These are phyloP conservation scores for Nicator chloris DNA, from an alignment of 2,113 vertebrate genomes.

Conservation along the genomic window DNA sequence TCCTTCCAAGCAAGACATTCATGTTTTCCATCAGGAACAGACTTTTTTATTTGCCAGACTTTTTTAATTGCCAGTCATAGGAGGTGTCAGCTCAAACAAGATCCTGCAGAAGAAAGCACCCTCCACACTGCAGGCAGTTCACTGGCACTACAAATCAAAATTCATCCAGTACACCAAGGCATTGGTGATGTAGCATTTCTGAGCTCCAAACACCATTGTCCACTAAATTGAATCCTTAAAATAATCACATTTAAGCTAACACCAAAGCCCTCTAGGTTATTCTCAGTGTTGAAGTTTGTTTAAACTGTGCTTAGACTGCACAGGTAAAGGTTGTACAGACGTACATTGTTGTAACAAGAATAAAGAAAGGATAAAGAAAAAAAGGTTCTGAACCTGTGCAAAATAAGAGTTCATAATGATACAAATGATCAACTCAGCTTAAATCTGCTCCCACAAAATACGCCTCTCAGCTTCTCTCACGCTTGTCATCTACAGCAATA, in stretches of 20 bases:
- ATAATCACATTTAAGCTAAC: background rate
- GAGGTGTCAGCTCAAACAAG: background rate
- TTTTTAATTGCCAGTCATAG: background rate
- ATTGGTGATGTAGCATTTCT: background rate
- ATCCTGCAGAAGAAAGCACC: background rate
- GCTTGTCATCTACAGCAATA: background rate
- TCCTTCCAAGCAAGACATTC: background rate
- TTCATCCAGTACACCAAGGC: background rate
- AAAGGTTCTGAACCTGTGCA: no score
- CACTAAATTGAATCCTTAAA: background rate
- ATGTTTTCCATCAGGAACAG: background rate
- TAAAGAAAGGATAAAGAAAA: no score
- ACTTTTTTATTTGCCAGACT: background rate
- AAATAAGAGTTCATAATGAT: background rate
- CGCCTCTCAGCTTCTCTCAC: background rate
- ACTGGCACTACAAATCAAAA: background rate
- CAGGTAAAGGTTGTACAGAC: background rate
- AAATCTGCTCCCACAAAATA: constrained; percentile 1
- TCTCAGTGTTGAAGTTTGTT: background rate
- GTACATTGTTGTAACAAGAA: no score
- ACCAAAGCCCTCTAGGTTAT: background rate
- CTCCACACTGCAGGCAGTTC: background rate
- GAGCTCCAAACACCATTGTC: background rate
- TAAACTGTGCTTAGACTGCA: background rate
- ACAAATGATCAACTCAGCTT: background rate